These are phyloP conservation scores for Corydoras sp. DNA, from an alignment of 2,113 vertebrate species.

Conservation along the genomic window DNA sequence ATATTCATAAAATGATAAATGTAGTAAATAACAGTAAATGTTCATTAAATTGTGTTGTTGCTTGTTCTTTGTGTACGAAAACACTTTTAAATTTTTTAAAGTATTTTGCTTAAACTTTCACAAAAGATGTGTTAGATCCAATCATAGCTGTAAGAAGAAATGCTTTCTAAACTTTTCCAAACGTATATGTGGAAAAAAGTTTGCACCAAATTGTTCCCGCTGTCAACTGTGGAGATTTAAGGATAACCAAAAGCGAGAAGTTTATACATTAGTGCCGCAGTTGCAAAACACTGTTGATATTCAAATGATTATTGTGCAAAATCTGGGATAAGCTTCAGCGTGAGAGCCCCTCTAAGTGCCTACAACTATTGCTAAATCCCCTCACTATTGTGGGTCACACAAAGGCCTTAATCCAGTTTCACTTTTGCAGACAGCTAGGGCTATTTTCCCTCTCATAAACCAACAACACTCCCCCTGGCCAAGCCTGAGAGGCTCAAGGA, in stretches of 20 bases:
- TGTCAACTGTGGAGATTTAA: conserved; percentile 80
- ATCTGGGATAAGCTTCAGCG: conserved; percentile 99
- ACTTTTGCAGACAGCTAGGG: conserved; percentile 91
- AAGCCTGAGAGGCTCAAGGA: conserved; percentile 89
- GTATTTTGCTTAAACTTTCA: too few relatives aligned
- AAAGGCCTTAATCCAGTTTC: conserved; percentile 99
- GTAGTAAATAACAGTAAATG: too few relatives aligned
- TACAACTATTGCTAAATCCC: conserved; percentile 99
- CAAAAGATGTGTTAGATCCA: too few relatives aligned
- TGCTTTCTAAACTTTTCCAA: too few relatives aligned
- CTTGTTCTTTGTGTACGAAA: too few relatives aligned
- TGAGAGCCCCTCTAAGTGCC: conserved; percentile 99
- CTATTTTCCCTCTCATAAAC: conserved; percentile 99
- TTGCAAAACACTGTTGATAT: conserved; percentile 99
- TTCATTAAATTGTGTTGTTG: too few relatives aligned
- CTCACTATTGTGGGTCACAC: conserved; percentile 91
- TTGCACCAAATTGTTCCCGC: conserved; percentile 54
- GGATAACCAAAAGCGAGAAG: conserved; percentile 90
- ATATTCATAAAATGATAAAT: too few relatives aligned
- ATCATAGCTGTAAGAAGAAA: too few relatives aligned
- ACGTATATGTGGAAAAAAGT: too few relatives aligned
- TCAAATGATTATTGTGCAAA: conserved; percentile 99
- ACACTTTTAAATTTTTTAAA: too few relatives aligned
- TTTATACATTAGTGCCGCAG: conserved; percentile 99
- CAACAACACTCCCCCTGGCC: conserved; percentile 98